Evolutionary conservation across 1,140 invertebrate species (phyloP), one percentile per base, ranked within the genome.

Genomic region (Leguminivora glycinivorella): DNA sequence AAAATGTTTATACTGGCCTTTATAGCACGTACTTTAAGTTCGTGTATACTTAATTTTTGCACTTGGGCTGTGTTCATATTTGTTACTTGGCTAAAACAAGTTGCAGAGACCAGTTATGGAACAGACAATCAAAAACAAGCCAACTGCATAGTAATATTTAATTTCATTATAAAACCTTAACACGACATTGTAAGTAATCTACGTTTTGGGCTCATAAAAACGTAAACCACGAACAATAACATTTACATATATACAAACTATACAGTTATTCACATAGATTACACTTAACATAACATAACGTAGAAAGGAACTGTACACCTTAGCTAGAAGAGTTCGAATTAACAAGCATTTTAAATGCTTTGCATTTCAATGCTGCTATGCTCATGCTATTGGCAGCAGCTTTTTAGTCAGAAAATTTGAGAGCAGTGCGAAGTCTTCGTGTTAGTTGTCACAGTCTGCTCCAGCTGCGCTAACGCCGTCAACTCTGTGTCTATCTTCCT

Each of bases 391-490:
- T 91, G 90, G 69, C 83, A 91, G 75, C 89, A 91, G 9, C 78
- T 73, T 73, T 89, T 90, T 91, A 91, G 89, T 91, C 89, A 91
- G 88, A 91, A 91, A 88, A 90, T 91, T 74, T 88, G 87, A 0
- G 93, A 91, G 69, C 93, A 93, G 47, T 93, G 92, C 4, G 92
- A 89, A 10, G 93, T 92, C 68, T 89, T 91, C 26, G 91, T 92
- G 66, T 90, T 89, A 0, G 81, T 81, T 1, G 86, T 91, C 29
- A 89, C 90, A 66, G 93, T 93, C 67, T 93, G 92, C 81, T 94
- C 94, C 73, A 93, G 86, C 74, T 93, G 94, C n/a, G 93, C 92
- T 29, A 94, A 82, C 6, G 93, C 92, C 6, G 93, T 93, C 78
- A 93, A 82, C 72, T 94, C 93, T 4, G 93, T 93, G 31, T 79